Percentiles rank a stretch among this genome's conserved stretches.
Evolutionary conservation across 2,797 vertebrate genomes (phyloP).

Genomic region (Pitangus sulphuratus): DNA sequence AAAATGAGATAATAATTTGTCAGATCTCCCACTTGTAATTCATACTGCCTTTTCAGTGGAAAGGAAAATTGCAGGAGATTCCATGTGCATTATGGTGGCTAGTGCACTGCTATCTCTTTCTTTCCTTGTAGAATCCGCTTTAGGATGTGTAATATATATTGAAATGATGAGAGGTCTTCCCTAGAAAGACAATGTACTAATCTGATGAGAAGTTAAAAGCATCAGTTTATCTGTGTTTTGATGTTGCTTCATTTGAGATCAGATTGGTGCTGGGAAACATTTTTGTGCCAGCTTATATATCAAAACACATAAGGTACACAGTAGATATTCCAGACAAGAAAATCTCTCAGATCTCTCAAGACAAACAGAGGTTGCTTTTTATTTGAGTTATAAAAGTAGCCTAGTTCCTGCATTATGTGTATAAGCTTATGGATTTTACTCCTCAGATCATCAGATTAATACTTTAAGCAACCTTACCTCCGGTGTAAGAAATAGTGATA

Average conservation of each 20-base stretch:
- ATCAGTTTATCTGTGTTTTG: not conserved
- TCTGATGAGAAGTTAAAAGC: not conserved
- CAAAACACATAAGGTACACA: not conserved
- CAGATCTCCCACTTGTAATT: not conserved
- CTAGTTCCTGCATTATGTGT: not conserved
- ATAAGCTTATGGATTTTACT: constrained; percentile 5
- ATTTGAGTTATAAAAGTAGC: not conserved
- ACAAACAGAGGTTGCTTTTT: not conserved
- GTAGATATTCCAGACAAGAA: not conserved
- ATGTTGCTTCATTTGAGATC: not conserved
- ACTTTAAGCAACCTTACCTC: not conserved
- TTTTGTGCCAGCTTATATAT: not conserved
- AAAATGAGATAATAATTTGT: not conserved
- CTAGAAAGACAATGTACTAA: not conserved
- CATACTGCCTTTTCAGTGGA: not conserved
- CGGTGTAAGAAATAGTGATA: not conserved
- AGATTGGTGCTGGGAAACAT: not conserved
- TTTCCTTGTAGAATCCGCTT: not conserved
- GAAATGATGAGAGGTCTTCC: not conserved
- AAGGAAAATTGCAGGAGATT: not conserved
- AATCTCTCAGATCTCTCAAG: not conserved
- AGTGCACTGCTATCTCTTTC: not conserved
- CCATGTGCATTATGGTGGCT: not conserved
- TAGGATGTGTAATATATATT: not conserved
- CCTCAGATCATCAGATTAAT: not conserved